A percentile compares a stretch with the other conserved stretches of the same genome.
phyloP scores from a whole-genome alignment of 2,113 vertebrate genomes.

The Ranitomeya imitator region DNA sequence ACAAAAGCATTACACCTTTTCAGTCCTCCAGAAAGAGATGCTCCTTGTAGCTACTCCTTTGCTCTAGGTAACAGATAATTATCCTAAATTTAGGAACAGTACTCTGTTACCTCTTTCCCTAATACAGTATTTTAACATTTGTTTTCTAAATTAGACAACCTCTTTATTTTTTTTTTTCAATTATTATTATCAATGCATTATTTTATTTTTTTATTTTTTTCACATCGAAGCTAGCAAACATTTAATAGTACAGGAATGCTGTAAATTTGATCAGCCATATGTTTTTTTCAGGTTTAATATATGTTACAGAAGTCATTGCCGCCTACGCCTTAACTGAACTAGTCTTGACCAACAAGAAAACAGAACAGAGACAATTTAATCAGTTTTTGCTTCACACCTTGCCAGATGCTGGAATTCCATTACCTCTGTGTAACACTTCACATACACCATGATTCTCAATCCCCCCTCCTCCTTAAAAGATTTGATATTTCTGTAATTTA shows the following conservation, averaged over 20 bases:
- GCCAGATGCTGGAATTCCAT: conserved; percentile 69
- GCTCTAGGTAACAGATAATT: not conserved
- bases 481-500: conserved; percentile 54
- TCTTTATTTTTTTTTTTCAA: not conserved
- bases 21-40: not conserved
- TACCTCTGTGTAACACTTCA: conserved; percentile 62
- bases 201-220: not conserved
- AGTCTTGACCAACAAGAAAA: conserved; percentile 65
- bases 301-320: conserved; percentile 62
- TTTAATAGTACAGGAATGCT: conserved; percentile 72
- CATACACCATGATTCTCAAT: conserved; percentile 60
- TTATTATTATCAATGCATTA: not conserved
- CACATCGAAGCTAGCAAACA: conserved; percentile 62
- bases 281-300: conserved; percentile 71
- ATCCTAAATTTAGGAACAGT: not conserved
- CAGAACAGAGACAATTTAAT: conserved; percentile 64
- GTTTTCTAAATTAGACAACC: not conserved
- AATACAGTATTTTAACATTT: not conserved
- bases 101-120: not conserved
- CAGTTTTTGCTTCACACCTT: conserved; percentile 64
- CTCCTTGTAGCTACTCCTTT: not conserved
- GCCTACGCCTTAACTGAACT: conserved; percentile 61
- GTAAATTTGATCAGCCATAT: conserved; percentile 77
- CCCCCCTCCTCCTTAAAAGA: not conserved
- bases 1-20: not conserved